phyloP scores from a whole-genome alignment of 53 echinoderm and acorn worm species.

The Temnopleurus reevesii region DNA sequence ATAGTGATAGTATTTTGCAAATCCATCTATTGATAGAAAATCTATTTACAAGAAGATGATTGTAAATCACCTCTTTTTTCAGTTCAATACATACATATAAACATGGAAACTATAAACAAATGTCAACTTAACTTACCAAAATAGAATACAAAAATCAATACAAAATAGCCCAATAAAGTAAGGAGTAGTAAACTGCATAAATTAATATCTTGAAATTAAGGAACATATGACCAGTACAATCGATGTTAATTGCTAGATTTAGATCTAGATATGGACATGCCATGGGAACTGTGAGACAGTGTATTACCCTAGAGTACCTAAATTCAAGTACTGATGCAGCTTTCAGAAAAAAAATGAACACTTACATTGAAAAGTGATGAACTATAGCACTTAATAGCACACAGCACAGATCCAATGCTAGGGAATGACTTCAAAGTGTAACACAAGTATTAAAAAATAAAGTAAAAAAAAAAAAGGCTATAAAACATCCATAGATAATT shows the following conservation, averaged over 20 bases:
- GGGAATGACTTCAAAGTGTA: slow-evolving; percentile 8
- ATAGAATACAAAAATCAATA: slow-evolving; percentile 11
- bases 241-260: background rate
- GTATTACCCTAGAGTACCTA: slow-evolving; percentile 2
- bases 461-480: background rate
- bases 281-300: background rate
- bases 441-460: background rate
- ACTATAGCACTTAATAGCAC: background rate
- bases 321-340: slow-evolving; percentile 11
- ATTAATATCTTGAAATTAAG: background rate
- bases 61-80: background rate
- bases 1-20: background rate
- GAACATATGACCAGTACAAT: background rate
- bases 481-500: too few relatives aligned
- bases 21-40: background rate
- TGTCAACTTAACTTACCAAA: background rate
- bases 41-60: slow-evolving; percentile 20
- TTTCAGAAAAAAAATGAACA: background rate
- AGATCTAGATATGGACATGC: background rate
- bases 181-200: background rate
- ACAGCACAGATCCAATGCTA: slow-evolving; percentile 13
- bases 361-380: background rate
- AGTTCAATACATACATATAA: background rate
- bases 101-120: slow-evolving; percentile 4
- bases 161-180: background rate